Evolutionary conservation across 2,888 invertebrate genomes (phyloP), one percentile per base, ranked within the genome.

Genomic region (Monochamus alternatus): DNA sequence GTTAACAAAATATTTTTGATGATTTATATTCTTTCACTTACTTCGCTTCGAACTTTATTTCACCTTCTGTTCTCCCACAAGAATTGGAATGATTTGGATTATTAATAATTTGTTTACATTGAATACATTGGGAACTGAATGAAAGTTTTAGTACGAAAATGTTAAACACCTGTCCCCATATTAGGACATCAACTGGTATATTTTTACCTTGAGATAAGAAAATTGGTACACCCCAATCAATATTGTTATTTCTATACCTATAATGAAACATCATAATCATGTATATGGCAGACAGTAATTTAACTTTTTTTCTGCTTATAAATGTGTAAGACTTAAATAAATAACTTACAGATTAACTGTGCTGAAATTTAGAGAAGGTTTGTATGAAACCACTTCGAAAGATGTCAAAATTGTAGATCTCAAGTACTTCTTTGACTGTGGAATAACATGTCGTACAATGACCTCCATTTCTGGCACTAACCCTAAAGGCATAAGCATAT

Each of bases 321-420:
- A 22, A 22, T 22, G 22, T 22, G 22, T 22, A 22, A 1, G 22
- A 22, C 22, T 22, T 22, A 10, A 60, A 60, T 44, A 44, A 43
- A 10, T 38, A 32, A 81, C 83, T 80, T 77, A 84, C 83, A 84
- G 73, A 74, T 82, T 84, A n/a, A 75, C 80, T 5, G 82, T 81
- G 44, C 75, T 66, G 60, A 83, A 84, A 2, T 65, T 52, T 3
- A 81, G 58, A 3, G 12, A 3, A 3, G 82, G 81, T 71, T 81
- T 79, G 51, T 84, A 84, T 7, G 73, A 70, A 8, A 82, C 59
- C 62, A 83, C 74, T 60, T 83, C 79, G 31, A 84, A 77, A 9
- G 80, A 77, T n/a, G 83, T 84, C 51, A 83, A 71, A 5, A 75
- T 75, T 12, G 73, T 79, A 5, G 79, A 62, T 67, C 82, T 82